phyloP scores from a whole-genome alignment of 2,797 vertebrate genomes.

The Syndactyla subalaris region DNA sequence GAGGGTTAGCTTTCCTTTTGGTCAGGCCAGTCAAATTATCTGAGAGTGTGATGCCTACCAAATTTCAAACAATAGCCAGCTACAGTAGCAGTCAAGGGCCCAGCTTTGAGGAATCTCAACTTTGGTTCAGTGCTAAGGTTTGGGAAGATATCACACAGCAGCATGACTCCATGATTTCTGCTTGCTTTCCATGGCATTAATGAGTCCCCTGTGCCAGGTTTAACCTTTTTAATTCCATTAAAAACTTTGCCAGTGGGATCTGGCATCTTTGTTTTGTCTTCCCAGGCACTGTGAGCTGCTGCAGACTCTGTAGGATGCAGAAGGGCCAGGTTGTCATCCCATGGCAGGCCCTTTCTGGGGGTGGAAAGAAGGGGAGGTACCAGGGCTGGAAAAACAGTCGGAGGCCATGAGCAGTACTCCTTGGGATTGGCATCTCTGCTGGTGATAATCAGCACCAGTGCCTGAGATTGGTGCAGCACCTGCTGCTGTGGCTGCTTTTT shows the following conservation, averaged over 20 bases:
- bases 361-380: background rate
- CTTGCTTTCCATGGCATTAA: background rate
- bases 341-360: background rate
- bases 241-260: background rate
- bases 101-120: background rate
- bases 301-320: background rate
- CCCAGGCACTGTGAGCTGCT: background rate
- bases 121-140: background rate
- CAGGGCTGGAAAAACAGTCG: fast-evolving
- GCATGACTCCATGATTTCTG: background rate
- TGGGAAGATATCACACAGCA: background rate
- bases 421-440: background rate
- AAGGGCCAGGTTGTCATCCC: background rate
- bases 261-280: background rate
- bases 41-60: background rate
- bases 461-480: background rate
- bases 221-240: background rate
- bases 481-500: background rate
- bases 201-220: fast-evolving
- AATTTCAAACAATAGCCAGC: background rate
- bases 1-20: background rate
- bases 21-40: background rate
- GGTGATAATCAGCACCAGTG: background rate
- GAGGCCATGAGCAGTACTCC: background rate
- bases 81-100: background rate